These are phyloP conservation scores for Notolepis coatsorum DNA, from an alignment of 2,797 vertebrate genomes.

Conservation along the genomic window DNA sequence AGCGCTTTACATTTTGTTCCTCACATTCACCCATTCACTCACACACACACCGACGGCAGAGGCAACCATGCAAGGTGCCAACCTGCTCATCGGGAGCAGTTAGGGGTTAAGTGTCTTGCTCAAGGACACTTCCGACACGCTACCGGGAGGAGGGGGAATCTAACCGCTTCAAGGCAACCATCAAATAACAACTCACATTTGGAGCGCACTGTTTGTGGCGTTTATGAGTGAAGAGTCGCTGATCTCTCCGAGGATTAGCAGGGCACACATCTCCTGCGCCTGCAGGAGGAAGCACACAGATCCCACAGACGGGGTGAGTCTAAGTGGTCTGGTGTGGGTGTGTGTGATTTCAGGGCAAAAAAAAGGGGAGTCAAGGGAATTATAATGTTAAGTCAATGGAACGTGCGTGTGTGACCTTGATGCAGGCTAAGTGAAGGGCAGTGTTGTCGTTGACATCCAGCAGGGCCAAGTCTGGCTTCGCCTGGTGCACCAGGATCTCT, in stretches of 20 bases:
- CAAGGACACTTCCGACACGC: too few relatives aligned
- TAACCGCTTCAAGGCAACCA: background rate
- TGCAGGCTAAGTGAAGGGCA: constrained; percentile 91
- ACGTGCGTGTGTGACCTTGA: constrained; percentile 77
- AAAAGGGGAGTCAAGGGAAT: background rate
- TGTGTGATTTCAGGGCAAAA: background rate
- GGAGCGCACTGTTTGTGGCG: constrained; percentile 92
- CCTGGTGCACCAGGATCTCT: constrained; percentile 88
- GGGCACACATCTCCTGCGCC: constrained; percentile 98
- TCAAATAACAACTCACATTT: constrained; percentile 88
- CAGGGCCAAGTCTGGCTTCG: constrained; percentile 87
- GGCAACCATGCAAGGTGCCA: too few relatives aligned
- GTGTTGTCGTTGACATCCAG: constrained; percentile 90
- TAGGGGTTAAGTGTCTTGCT: background rate
- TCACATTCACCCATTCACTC: too few relatives aligned
- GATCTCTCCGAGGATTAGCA: constrained; percentile 95
- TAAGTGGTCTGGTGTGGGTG: background rate
- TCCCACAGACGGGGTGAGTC: background rate
- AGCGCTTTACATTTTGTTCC: too few relatives aligned
- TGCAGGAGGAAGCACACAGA: constrained; percentile 61
- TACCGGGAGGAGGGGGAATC: background rate
- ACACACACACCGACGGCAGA: too few relatives aligned
- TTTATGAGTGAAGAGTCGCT: constrained; percentile 94
- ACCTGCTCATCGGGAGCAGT: too few relatives aligned
- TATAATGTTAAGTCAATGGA: background rate